Evolutionary conservation across 2,888 invertebrate species (phyloP).

Genomic region (Meganola albula): DNA sequence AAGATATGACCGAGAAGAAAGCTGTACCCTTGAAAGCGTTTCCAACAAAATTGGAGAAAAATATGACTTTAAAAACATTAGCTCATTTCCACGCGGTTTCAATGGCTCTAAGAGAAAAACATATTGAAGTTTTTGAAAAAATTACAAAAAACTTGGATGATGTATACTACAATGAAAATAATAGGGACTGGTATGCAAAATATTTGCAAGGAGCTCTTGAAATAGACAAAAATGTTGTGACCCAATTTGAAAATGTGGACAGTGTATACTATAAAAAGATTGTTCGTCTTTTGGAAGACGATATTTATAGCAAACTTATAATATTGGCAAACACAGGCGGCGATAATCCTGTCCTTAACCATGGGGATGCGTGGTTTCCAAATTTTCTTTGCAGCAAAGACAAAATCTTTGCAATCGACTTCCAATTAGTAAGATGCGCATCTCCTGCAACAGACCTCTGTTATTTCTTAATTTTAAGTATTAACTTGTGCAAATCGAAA

Average conservation of each 20-base stretch:
- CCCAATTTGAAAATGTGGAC: conserved; percentile 33
- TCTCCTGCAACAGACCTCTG: conserved; percentile 43
- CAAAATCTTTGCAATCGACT: conserved; percentile 42
- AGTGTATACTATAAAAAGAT: conserved; percentile 45
- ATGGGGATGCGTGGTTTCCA: conserved; percentile 50
- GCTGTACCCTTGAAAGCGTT: conserved; percentile 28
- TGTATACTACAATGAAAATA: conserved; percentile 37
- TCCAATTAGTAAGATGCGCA: conserved; percentile 41
- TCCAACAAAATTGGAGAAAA: conserved; percentile 31
- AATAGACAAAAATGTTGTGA: conserved; percentile 34
- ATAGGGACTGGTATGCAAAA: conserved; percentile 37
- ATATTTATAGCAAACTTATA: conserved; percentile 38
- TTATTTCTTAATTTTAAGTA: conserved; percentile 36
- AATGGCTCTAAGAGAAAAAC: conserved; percentile 35
- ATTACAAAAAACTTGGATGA: conserved; percentile 34
- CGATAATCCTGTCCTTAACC: conserved; percentile 37
- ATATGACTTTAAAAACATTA: conserved; percentile 35
- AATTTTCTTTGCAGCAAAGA: conserved; percentile 43
- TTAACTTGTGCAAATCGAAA: conserved; percentile 27
- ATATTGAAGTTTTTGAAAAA: conserved; percentile 34
- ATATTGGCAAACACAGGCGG: conserved; percentile 25
- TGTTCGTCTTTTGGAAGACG: conserved; percentile 27
- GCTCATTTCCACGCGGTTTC: conserved; percentile 52
- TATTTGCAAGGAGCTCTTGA: conserved; percentile 39
- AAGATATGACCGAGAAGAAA: conserved; percentile 39